Evolutionary conservation across 2,888 invertebrate species (phyloP), one percentile per base, ranked within the genome.

Genomic region (Troglohyphantes excavatus): DNA sequence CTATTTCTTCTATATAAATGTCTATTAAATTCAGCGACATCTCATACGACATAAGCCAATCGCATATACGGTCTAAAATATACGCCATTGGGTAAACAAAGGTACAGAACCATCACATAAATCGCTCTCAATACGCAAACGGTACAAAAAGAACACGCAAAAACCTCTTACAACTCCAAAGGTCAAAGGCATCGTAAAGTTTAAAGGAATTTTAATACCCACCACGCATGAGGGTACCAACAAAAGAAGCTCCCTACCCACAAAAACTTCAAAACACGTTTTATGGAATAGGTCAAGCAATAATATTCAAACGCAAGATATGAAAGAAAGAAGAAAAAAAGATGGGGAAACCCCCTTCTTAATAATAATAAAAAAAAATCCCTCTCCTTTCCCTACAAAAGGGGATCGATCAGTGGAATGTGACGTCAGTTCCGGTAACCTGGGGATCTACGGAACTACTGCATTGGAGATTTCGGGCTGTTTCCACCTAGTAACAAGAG

Each of bases 401-500:
- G 61, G 13, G n/a, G 27, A 88, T 88, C 88, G 88, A 88, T 88
- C 63, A 63, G 73, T 23, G 67, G 72, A 43, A 53, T 9, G 43
- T 75, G 75, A 88, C 88, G 88, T 88, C 88, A 88, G 27, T 68
- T 88, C 88, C 75, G 82, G 33, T 79, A 79, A 67, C 43, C 65
- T 67, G 59, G 68, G 87, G 82, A 82, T 88, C 61, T 39, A 43
- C 81, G 88, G 88, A 88, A 88, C 75, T 82, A 82, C 88, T 76
- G 88, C 82, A 88, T 73, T 88, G 68, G 59, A 43, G 76, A 21
- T 78, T 78, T 23, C 27, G 43, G 53, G 26, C 43, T 88, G 88
- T 88, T 88, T 88, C 88, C 73, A 88, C 82, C 65, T 88, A 70
- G 82, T 88, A 82, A 76, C 82, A 76, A 75, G 29, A 43, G 59